phyloP scores from a whole-genome alignment of 2,888 invertebrate species.

The Euphydryas editha region DNA sequence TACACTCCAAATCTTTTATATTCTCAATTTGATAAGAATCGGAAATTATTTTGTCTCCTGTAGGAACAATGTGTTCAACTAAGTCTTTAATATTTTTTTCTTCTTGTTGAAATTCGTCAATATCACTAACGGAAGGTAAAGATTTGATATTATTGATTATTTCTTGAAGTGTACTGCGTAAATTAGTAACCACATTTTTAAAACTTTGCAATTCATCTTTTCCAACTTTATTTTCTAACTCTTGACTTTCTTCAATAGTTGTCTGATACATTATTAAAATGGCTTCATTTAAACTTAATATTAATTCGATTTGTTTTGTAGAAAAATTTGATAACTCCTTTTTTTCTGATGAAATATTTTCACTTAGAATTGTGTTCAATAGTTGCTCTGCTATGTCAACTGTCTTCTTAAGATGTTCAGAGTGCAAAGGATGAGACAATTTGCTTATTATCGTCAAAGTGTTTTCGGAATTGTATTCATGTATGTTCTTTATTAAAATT shows the following conservation, averaged over 20 bases:
- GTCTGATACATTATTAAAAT: constrained; percentile 20
- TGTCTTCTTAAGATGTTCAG: constrained; percentile 50
- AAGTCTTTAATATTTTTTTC: neutral
- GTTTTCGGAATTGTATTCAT: constrained; percentile 53
- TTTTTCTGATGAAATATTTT: neutral
- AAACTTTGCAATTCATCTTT: constrained; percentile 17
- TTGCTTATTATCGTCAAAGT: constrained; percentile 48
- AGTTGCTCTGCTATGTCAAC: constrained; percentile 54
- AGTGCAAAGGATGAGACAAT: constrained; percentile 45
- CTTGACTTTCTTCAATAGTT: constrained; percentile 13
- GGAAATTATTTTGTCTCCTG: neutral
- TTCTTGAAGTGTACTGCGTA: constrained; percentile 17
- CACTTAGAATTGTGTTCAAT: constrained; percentile 44
- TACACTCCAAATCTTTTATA: neutral
- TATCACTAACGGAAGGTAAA: neutral
- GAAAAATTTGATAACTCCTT: constrained; percentile 21
- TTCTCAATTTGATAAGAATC: neutral
- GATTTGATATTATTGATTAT: constrained; percentile 11
- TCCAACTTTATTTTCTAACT: constrained; percentile 3
- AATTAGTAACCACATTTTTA: constrained; percentile 16
- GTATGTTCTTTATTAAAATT: constrained; percentile 12
- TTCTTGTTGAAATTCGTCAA: neutral
- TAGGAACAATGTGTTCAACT: neutral
- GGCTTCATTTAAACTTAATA: constrained; percentile 20
- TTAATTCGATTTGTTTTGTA: constrained; percentile 17